These are phyloP conservation scores for Heteractis magnifica DNA, from an alignment of 92 coral and sea anemone genomes.

Conservation along the genomic window DNA sequence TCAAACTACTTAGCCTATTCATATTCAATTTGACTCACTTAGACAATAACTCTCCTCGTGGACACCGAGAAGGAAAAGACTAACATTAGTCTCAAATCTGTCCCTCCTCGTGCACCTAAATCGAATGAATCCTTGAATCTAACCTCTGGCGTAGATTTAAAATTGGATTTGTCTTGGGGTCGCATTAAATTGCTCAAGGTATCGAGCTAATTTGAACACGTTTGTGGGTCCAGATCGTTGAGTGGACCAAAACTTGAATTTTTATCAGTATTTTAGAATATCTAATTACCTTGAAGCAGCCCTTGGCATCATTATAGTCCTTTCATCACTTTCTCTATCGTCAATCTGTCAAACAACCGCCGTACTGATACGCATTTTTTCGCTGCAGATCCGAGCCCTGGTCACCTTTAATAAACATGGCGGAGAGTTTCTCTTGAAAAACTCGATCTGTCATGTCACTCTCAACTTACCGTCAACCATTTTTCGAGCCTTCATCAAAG, in stretches of 20 bases:
- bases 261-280: not conserved
- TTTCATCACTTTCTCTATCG: slow-evolving; percentile 3
- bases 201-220: not conserved
- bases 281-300: not conserved
- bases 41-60: not conserved
- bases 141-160: not conserved
- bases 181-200: not conserved
- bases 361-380: not conserved
- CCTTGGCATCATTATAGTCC: not conserved
- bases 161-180: not conserved
- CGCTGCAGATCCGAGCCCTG: not conserved
- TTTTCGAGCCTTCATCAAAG: not conserved
- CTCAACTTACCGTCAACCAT: not conserved
- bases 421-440: slow-evolving; percentile 1
- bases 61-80: not conserved
- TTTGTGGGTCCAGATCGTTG: not conserved
- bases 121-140: not conserved
- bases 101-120: not conserved
- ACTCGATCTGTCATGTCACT: slow-evolving; percentile 2
- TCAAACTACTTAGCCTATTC: not conserved
- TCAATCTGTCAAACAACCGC: not conserved
- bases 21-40: not conserved
- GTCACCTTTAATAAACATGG: slow-evolving; percentile 3
- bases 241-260: not conserved
- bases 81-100: not conserved